Conservation (phyloP, 2,797 vertebrate species). For the Calcarius lapponicus region DNA sequence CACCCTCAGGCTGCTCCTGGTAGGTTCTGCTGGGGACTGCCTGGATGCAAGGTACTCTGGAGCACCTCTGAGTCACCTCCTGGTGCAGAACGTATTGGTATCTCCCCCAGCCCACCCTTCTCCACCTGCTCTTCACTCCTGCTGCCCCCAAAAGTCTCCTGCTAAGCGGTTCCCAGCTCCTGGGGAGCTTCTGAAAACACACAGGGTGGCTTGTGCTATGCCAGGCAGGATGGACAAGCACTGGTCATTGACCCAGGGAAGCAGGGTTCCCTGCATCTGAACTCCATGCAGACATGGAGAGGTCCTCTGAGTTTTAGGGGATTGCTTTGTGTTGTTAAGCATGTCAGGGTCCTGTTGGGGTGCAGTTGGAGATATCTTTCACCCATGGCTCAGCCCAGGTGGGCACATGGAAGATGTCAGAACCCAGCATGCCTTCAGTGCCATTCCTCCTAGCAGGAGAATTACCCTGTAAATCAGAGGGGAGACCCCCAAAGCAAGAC, state of each 20-base stretch:
- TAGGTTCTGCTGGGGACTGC: not conserved
- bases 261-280: not conserved
- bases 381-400: rapidly evolving
- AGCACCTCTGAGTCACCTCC: not conserved
- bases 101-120: not conserved
- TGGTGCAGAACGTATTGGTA: not conserved
- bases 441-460: not conserved
- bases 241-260: not conserved
- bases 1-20: not conserved
- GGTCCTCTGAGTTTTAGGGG: not conserved
- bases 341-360: rapidly evolving
- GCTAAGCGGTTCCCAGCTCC: not conserved
- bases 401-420: not conserved
- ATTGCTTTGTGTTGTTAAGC: not conserved
- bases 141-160: not conserved
- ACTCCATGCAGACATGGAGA: not conserved
- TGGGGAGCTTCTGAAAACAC: not conserved
- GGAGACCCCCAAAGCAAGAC: not conserved
- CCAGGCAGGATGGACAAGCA: not conserved
- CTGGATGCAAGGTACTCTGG: not conserved
- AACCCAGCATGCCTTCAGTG: not conserved
- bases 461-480: not conserved
- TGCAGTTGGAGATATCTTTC: not conserved
- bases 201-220: rapidly evolving
- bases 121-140: not conserved